Evolutionary conservation across 2,113 vertebrate species (phyloP).

Genomic region (Python bivittatus): DNA sequence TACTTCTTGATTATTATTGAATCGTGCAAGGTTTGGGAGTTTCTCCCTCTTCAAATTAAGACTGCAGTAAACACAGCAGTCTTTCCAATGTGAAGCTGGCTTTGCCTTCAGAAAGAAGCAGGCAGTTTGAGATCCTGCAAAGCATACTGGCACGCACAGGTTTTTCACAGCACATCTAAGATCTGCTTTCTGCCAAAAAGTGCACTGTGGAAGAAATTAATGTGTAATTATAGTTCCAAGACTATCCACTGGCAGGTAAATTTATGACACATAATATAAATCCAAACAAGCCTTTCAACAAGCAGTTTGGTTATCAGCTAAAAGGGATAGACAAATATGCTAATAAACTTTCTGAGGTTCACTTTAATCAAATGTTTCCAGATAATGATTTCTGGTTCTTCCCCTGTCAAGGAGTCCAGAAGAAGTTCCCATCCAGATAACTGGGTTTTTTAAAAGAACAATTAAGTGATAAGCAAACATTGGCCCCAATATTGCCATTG

Average conservation of each 20-base stretch:
- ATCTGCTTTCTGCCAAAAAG: background rate
- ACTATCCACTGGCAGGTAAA: slow-evolving; percentile 14
- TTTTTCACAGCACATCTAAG: slow-evolving; percentile 5
- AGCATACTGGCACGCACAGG: background rate
- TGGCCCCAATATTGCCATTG: background rate
- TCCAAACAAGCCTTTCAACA: slow-evolving; percentile 20
- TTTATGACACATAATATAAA: slow-evolving; percentile 12
- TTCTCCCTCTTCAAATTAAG: slow-evolving; percentile 17
- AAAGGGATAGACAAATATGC: slow-evolving; percentile 27
- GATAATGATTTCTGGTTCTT: background rate
- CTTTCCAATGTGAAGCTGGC: background rate
- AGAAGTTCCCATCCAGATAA: background rate
- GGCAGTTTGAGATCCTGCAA: slow-evolving; percentile 15
- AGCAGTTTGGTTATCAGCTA: background rate
- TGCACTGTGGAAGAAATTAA: background rate
- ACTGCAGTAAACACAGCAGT: slow-evolving; percentile 21
- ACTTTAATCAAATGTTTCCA: background rate
- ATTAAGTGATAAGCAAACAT: background rate
- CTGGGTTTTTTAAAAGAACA: background rate
- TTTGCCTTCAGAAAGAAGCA: background rate
- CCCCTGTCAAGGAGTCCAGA: background rate
- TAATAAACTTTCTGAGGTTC: background rate
- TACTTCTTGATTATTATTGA: slow-evolving; percentile 16
- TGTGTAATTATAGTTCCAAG: slow-evolving; percentile 23
- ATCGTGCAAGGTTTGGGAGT: background rate